Base-by-base conservation (phyloP, 2,888 invertebrate genomes). In the Branchipolynoe longqiensis region DNA sequence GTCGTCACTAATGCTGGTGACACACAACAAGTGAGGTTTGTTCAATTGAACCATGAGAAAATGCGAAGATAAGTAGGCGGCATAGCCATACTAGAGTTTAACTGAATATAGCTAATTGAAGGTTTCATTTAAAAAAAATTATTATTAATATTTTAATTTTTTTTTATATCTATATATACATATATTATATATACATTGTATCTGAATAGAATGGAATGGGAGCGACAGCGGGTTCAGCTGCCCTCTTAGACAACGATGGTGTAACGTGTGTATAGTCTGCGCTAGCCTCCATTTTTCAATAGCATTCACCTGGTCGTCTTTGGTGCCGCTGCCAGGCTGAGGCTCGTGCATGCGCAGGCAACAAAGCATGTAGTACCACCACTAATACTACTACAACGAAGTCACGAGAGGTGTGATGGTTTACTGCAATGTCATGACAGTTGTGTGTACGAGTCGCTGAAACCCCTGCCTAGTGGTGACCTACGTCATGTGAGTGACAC, bases 201-300 rank as follows among this genome's bases (percentile, higher is more conserved):
- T 69, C 69, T 78, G 28, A 73, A 62, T 38, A 8, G 78, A 78
- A n/a, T n/a, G n/a, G n/a, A n/a, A n/a, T n/a, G n/a, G 41, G 14
- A 41, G 48, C 25, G 48, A 41, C 78, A 54, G n/a, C 78, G 14
- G 25, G 41, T 78, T 48, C 41, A 48, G 48, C 48, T 48, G 48
- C 22, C 8, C 25, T 28, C 54, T 12, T 78, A 41, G 41, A 41
- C 54, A 78, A 78, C 54, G 78, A 78, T 48, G 41, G 33, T 48
- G 28, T 12, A 78, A n/a, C 48, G 31, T 78, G 28, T 78, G 78
- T 78, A 78, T 78, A 78, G 41, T 78, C 41, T 78, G 78, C 18
- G 54, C 78, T 78, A 78, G n/a, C 78, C 78, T 78, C 78, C 41
- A n/a, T n/a, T n/a, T n/a, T n/a, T 48, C 18, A 18, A 48, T 8